Evolutionary conservation across 1,140 invertebrate species (phyloP).

Genomic region (Cydia fagiglandana): DNA sequence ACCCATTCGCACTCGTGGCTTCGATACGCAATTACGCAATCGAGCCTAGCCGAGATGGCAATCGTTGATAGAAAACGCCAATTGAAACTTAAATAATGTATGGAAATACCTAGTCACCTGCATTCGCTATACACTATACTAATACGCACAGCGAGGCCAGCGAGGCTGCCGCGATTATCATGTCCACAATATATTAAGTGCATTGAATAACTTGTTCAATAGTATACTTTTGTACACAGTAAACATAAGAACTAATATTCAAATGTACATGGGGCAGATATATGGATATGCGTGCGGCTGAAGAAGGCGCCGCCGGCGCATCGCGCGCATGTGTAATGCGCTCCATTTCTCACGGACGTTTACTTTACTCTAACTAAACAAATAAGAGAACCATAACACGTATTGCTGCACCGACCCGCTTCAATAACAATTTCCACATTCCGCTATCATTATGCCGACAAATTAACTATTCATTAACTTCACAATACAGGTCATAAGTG

Average conservation of each 20-base stretch:
- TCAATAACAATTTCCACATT: neutral
- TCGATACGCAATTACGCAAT: no score
- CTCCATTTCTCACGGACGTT: slow-evolving; percentile 18
- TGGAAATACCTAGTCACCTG: no score
- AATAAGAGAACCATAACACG: neutral
- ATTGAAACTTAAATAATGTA: no score
- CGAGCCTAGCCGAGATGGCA: no score
- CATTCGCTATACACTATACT: neutral
- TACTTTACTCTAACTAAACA: slow-evolving; percentile 8
- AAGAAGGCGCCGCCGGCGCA: neutral
- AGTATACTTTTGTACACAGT: neutral
- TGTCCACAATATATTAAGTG: neutral
- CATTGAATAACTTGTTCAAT: neutral
- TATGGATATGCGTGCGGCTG: neutral
- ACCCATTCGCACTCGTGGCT: no score
- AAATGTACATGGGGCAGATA: neutral
- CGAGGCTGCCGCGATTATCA: neutral
- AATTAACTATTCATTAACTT: slow-evolving; percentile 7
- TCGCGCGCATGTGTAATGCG: slow-evolving; percentile 15
- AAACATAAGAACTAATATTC: neutral
- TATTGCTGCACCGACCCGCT: slow-evolving; percentile 3
- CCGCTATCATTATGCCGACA: neutral
- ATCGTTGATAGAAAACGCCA: no score
- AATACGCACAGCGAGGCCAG: neutral
- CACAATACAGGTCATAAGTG: slow-evolving; percentile 2